phyloP scores from a whole-genome alignment of 2,888 invertebrate genomes.

The Chymomyza caudatula region DNA sequence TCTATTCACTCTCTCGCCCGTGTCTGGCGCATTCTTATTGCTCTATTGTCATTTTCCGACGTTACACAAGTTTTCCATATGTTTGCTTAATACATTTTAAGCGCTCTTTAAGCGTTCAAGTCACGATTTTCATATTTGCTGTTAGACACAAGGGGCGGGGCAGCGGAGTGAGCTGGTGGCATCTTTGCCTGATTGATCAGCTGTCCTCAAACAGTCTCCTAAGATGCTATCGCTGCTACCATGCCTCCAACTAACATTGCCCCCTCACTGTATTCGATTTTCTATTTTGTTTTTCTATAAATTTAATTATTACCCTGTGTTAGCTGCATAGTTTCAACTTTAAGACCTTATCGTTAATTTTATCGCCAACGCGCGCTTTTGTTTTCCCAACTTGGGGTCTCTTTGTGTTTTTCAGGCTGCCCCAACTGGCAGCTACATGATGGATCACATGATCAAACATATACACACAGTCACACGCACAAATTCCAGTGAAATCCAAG shows the following conservation, averaged over 20 bases:
- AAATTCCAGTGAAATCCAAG: not conserved
- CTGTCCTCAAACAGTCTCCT: conserved; percentile 13
- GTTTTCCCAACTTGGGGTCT: conserved; percentile 40
- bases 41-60: conserved; percentile 50
- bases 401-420: not conserved
- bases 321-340: conserved; percentile 39
- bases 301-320: conserved; percentile 57
- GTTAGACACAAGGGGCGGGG: conserved; percentile 1
- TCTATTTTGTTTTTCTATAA: conserved; percentile 49
- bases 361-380: conserved; percentile 65
- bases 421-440: conserved; percentile 15
- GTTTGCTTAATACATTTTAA: conserved; percentile 70
- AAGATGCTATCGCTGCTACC: conserved; percentile 39
- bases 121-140: conserved; percentile 74
- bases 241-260: no score
- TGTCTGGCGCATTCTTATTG: conserved; percentile 8
- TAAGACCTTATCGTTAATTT: conserved; percentile 58
- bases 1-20: conserved; percentile 20
- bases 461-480: not conserved
- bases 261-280: conserved; percentile 61
- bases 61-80: conserved; percentile 65
- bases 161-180: conserved; percentile 1
- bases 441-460: conserved; percentile 44
- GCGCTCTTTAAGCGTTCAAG: conserved; percentile 73
- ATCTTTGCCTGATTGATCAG: conserved; percentile 66